Evolutionary conservation across 2,797 vertebrate genomes (phyloP).

Genomic region (Monodelphis domestica): DNA sequence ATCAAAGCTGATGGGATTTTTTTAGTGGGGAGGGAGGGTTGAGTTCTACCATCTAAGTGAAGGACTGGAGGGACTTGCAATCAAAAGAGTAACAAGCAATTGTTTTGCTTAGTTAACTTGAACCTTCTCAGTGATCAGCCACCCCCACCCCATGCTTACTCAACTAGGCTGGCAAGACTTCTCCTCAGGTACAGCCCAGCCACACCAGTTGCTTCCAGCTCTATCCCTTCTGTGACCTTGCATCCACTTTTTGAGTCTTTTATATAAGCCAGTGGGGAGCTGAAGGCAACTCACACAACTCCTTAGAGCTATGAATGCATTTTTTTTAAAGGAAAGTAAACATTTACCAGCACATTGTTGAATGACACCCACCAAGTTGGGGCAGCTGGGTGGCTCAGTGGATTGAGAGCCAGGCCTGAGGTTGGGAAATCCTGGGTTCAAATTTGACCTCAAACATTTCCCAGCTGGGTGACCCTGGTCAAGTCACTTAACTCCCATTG

Average conservation of each 20-base stretch:
- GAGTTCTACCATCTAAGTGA: not conserved
- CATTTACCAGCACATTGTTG: not conserved
- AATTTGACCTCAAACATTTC: too few relatives aligned
- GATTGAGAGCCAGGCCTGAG: too few relatives aligned
- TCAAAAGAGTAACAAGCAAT: not conserved
- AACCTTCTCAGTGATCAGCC: not conserved
- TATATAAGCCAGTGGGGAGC: not conserved
- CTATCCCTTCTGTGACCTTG: not conserved
- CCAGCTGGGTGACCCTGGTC: too few relatives aligned
- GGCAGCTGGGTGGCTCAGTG: too few relatives aligned
- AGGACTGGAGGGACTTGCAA: not conserved
- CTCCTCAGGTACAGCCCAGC: not conserved
- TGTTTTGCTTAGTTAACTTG: not conserved
- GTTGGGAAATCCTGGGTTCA: too few relatives aligned
- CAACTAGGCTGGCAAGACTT: not conserved
- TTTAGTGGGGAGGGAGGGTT: not conserved
- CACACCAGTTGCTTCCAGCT: not conserved
- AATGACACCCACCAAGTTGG: not conserved
- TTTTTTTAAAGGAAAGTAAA: not conserved
- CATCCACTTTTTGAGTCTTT: not conserved
- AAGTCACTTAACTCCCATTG: too few relatives aligned
- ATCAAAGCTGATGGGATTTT: not conserved
- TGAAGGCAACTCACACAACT: not conserved
- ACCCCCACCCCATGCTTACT: not conserved
- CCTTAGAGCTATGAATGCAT: not conserved